Percentiles rank a stretch among this genome's conserved stretches.
These are phyloP conservation scores for Drosophila sp. DNA, from an alignment of 1,140 invertebrate species.

Conservation along the genomic window DNA sequence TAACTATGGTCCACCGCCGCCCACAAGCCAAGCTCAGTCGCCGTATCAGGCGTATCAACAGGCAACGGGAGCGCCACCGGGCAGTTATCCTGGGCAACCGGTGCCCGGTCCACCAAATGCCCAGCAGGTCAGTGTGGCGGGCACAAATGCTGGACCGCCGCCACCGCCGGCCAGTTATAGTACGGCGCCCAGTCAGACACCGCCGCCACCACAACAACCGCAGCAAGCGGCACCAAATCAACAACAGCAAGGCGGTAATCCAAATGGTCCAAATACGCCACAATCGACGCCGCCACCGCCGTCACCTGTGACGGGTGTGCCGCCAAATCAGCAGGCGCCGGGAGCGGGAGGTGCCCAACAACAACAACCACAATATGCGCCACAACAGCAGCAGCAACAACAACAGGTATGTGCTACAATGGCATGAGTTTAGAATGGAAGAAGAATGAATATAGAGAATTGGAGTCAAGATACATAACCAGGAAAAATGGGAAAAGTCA, in stretches of 20 bases:
- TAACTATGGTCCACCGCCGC: constrained; percentile 71
- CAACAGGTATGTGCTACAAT: constrained; percentile 41
- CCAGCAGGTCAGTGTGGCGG: constrained; percentile 53
- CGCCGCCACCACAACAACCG: constrained; percentile 62
- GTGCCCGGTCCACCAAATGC: constrained; percentile 32
- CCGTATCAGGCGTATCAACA: constrained; percentile 78
- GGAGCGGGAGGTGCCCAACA: constrained; percentile 30
- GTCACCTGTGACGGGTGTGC: constrained; percentile 35
- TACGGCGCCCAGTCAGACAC: constrained; percentile 80
- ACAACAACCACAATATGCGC: constrained; percentile 68
- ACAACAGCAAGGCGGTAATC: constrained; percentile 58
- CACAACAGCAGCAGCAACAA: constrained; percentile 71
- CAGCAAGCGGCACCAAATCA: constrained; percentile 50
- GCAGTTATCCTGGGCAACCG: constrained; percentile 63
- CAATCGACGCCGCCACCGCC: constrained; percentile 80
- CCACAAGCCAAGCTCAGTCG: constrained; percentile 64
- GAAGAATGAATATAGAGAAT: too few relatives aligned
- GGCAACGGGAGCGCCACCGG: constrained; percentile 60
- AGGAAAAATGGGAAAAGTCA: too few relatives aligned
- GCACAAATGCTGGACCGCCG: constrained; percentile 49
- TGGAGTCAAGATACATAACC: too few relatives aligned
- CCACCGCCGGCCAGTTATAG: constrained; percentile 74
- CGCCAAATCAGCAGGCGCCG: constrained; percentile 55
- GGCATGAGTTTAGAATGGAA: too few relatives aligned
- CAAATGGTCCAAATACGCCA: constrained; percentile 77